Evolutionary conservation across 2,113 vertebrate species (phyloP).

Genomic region (Condylura cristata): DNA sequence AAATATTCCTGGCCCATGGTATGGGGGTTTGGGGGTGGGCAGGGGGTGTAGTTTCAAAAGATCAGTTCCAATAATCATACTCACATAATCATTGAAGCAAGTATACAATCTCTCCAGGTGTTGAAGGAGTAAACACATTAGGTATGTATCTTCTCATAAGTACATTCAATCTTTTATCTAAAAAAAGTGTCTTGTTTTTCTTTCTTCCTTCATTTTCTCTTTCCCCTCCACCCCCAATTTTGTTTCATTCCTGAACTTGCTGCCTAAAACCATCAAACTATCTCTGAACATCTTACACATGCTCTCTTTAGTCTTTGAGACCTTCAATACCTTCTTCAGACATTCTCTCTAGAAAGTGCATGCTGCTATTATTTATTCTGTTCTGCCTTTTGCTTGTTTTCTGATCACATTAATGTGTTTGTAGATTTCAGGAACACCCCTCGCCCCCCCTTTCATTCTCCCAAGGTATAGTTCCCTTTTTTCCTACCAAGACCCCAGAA

Average conservation of each 20-base stretch:
- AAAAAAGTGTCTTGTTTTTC: not conserved
- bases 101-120: not conserved
- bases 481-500: not conserved
- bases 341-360: not conserved
- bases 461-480: not conserved
- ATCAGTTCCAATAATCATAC: not conserved
- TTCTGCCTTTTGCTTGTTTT: not conserved
- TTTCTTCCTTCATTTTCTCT: not conserved
- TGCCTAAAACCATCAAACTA: not conserved
- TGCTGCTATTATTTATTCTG: not conserved
- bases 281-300: not conserved
- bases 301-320: not conserved
- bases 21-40: too few species aligned
- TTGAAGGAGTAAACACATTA: slow-evolving; percentile 18
- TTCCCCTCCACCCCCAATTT: not conserved
- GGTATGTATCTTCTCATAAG: not conserved
- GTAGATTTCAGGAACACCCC: not conserved
- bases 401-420: not conserved
- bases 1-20: not conserved
- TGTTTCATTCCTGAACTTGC: not conserved
- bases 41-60: not conserved
- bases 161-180: not conserved
- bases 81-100: not conserved
- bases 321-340: not conserved
- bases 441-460: not conserved